Conservation (phyloP, 2,888 invertebrate species). For the Aelia acuminata region DNA sequence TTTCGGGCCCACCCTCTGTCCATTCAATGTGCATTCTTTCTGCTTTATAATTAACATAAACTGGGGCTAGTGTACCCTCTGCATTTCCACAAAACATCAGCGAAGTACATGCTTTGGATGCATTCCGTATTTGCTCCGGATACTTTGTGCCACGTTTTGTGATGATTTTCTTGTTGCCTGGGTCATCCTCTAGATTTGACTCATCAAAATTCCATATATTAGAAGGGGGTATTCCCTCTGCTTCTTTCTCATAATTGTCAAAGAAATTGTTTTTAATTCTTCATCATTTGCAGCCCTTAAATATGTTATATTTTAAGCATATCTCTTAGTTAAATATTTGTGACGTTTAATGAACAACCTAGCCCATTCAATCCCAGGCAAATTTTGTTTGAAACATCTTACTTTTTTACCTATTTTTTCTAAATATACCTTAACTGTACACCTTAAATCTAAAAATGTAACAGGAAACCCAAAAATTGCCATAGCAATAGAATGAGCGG, state of each 20-base stretch:
- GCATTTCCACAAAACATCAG: constrained; percentile 69
- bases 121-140: constrained; percentile 67
- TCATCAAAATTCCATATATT: constrained; percentile 68
- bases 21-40: constrained; percentile 69
- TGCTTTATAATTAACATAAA: constrained; percentile 70
- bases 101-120: constrained; percentile 66
- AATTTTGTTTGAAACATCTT: constrained; percentile 64
- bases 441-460: too few relatives aligned
- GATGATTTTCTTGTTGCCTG: constrained; percentile 67
- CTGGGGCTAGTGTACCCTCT: constrained; percentile 67
- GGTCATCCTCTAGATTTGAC: constrained; percentile 68
- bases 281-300: constrained; percentile 64
- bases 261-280: constrained; percentile 65
- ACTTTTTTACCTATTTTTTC: too few relatives aligned
- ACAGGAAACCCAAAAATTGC: constrained; percentile 67
- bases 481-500: constrained; percentile 63
- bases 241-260: too few relatives aligned
- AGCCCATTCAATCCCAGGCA: constrained; percentile 67
- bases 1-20: constrained; percentile 68
- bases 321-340: constrained; percentile 60
- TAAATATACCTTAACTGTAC: too few relatives aligned
- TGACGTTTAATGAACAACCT: constrained; percentile 65
- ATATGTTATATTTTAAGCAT: constrained; percentile 66
- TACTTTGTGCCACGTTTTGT: constrained; percentile 67
- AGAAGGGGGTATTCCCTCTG: constrained; percentile 62